Evolutionary conservation across 2,113 vertebrate genomes (phyloP), one percentile per base, ranked within the genome.

Genomic region (Sarotherodon lohbergeri): DNA sequence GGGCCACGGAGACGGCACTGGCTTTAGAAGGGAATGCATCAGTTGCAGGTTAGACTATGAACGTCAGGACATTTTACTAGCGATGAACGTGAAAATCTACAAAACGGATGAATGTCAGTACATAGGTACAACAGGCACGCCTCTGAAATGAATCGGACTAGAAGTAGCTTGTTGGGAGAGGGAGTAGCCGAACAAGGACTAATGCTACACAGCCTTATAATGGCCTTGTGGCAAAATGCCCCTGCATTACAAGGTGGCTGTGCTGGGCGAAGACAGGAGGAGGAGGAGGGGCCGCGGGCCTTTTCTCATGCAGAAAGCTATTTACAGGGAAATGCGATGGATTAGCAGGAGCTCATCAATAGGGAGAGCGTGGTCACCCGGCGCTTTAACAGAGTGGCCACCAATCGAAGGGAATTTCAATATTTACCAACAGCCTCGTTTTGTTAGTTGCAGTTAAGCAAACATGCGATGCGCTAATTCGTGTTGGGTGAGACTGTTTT

Each of bases 261-360:
- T 27, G 80, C 12, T 9, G 86, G 22, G 66, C 4, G 39, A 3
- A 16, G 84, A 39, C 84, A 39, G 85, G 66, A 41, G 24, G 85
- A 34, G 85, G 83, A 3, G 24, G 56, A 22, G 88, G 78, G 78
- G 85, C 5, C 43, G 76, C 43, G 78, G 66, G 89, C 68, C 93
- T 91, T 96, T 96, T 97, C 94, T 96, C 94, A 96, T 97, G 96
- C 95, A 95, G 86, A 90, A 83, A 91, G 91, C 94, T 95, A 96
- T 96, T 97, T 97, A 94, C 94, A 95, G 95, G 95, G 96, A 96
- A 96, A 97, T 96, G 96, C 91, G 90, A 90, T 90, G 96, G 96
- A 97, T 97, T 97, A 97, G 93, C 92, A 12, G 93, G 32, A 88
- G 92, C 93, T 90, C 93, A 92, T 96, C 92, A 94, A 94, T 92